Conservation (phyloP, 2,113 vertebrate species). For the Otocyon megalotis region DNA sequence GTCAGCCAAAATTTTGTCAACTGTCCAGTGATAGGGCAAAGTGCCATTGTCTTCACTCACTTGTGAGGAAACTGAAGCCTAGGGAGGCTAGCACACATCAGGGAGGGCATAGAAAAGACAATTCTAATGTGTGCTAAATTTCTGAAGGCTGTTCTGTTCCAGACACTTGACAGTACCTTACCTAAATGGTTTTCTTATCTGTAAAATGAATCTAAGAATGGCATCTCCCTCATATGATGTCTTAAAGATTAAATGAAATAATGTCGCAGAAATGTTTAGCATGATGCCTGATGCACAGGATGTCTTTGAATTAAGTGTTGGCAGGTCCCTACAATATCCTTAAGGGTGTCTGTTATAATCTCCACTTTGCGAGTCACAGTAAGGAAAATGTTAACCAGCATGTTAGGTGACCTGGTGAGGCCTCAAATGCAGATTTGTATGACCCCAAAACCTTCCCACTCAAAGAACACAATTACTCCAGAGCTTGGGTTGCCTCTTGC, state of each 20-base stretch:
- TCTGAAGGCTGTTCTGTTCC: neutral
- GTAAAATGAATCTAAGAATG: neutral
- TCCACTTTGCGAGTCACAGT: neutral
- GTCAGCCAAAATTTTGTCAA: neutral
- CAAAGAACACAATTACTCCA: neutral
- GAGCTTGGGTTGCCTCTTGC: neutral
- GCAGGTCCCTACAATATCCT: neutral
- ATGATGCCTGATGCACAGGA: neutral
- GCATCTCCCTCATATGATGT: neutral
- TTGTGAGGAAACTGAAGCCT: neutral
- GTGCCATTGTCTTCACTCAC: neutral
- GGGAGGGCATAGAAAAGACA: neutral
- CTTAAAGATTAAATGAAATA: neutral
- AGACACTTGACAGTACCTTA: neutral
- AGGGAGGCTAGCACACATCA: neutral
- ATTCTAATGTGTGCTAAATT: neutral
- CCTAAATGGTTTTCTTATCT: neutral
- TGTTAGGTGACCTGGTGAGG: rapidly evolving
- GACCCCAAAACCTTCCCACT: neutral
- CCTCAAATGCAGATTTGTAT: neutral
- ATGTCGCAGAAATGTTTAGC: neutral
- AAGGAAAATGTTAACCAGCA: neutral
- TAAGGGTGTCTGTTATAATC: neutral
- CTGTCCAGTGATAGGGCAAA: too few relatives aligned
- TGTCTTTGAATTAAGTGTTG: neutral